Evolutionary conservation across 2,888 invertebrate genomes (phyloP), one percentile per base, ranked within the genome.

Genomic region (Synanthedon vespiformis): DNA sequence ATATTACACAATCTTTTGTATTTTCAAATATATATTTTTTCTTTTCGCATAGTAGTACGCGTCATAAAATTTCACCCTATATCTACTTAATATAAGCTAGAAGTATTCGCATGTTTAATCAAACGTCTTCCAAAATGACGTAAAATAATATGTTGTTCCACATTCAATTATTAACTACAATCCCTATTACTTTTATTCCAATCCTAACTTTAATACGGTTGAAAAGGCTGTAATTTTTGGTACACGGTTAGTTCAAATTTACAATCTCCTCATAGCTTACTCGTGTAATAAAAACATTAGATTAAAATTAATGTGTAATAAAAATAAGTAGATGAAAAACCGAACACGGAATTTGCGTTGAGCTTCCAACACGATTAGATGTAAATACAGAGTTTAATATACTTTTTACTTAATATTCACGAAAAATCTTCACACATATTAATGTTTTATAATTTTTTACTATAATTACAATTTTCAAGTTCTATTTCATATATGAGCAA

Each of bases 281-380:
- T 63, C 53, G 58, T 57, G 63, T 68, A 63, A 61, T 63, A 59
- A 22, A 22, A 67, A 68, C 65, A 63, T 57, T 63, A 64, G 62
- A 58, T 55, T 69, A 67, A 70, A 66, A 58, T 60, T 65, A 62
- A 44, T 64, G 59, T 63, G 56, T 64, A 65, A 56, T 55, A 53
- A 62, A 22, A 61, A 68, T 79, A 77, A 68, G 73, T 77, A 80
- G 74, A 70, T 66, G 65, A 77, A 22, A 22, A 79, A 74, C 70
- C 78, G 34, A 34, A 84, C 83, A 81, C 71, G 72, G 83, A 84
- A 86, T 87, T 87, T 85, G 81, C 87, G 87, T 88, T 88, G 88
- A 88, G 88, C 88, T 88, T 88, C 88, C 88, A 88, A 87, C 86
- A 88, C 83, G 85, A 84, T 86, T 88, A 88, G 88, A 79, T 88